A percentile compares a stretch with the other conserved stretches of the same genome.
Evolutionary conservation across 2,113 vertebrate genomes (phyloP).

Genomic region (Australoheros scitulus): DNA sequence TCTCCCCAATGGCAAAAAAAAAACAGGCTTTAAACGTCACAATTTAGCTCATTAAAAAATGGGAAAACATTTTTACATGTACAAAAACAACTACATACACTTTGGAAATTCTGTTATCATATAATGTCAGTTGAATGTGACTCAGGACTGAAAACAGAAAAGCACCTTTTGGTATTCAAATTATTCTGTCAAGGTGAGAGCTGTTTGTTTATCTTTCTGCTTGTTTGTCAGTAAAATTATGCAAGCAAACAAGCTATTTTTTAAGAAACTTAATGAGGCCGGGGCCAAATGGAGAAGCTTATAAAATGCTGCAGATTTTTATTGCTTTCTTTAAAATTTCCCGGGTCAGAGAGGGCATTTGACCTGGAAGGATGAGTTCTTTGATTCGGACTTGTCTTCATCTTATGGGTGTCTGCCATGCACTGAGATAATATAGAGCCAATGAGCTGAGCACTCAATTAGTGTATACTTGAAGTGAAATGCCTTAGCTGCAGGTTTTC

Average conservation of each 20-base stretch:
- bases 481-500: slow-evolving; percentile 3
- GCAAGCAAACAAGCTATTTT: neutral
- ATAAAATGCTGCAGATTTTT: accelerated
- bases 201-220: neutral
- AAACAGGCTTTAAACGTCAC: neutral
- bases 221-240: neutral
- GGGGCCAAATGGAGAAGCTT: neutral
- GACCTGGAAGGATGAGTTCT: accelerated
- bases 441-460: slow-evolving; percentile 3
- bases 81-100: accelerated
- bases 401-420: slow-evolving; percentile 10
- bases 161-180: neutral
- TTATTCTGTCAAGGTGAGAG: neutral
- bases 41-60: neutral
- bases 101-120: neutral
- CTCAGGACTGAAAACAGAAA: neutral
- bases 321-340: neutral
- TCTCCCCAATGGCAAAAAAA: too few relatives aligned
- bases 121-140: neutral
- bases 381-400: neutral
- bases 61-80: neutral
- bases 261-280: neutral
- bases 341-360: neutral
- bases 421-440: slow-evolving; percentile 14
- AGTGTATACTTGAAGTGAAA: slow-evolving; percentile 14